These are phyloP conservation scores for Enteromius radiatus DNA, from an alignment of 2,797 vertebrate species.

Conservation along the genomic window DNA sequence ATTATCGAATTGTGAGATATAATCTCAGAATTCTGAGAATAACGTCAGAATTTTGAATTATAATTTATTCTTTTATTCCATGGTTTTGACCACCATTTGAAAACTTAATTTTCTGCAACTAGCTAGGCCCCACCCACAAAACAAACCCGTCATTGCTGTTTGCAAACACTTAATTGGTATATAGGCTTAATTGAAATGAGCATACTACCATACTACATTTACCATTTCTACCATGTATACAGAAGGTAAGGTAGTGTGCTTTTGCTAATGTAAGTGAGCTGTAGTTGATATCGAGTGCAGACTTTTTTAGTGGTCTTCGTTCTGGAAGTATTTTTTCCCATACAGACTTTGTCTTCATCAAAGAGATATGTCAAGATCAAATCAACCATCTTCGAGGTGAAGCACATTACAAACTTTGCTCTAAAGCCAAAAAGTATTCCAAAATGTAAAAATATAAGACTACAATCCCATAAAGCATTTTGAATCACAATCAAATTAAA, in stretches of 20 bases:
- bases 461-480: too few relatives aligned
- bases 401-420: neutral
- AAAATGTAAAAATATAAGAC: too few relatives aligned
- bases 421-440: neutral
- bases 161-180: too few relatives aligned
- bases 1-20: too few relatives aligned
- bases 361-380: neutral
- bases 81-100: too few relatives aligned
- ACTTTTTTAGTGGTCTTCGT: neutral
- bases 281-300: neutral
- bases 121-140: too few relatives aligned
- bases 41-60: too few relatives aligned
- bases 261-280: neutral
- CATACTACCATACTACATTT: neutral
- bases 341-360: neutral
- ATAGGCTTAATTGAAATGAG: neutral
- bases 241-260: neutral
- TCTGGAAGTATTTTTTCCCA: neutral
- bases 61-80: too few relatives aligned
- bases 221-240: neutral
- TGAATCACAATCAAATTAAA: too few relatives aligned
- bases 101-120: too few relatives aligned
- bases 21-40: too few relatives aligned
- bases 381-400: neutral
- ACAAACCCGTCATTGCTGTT: too few relatives aligned